Evolutionary conservation across 2,888 invertebrate species (phyloP).

Genomic region (Protophormia terraenovae): DNA sequence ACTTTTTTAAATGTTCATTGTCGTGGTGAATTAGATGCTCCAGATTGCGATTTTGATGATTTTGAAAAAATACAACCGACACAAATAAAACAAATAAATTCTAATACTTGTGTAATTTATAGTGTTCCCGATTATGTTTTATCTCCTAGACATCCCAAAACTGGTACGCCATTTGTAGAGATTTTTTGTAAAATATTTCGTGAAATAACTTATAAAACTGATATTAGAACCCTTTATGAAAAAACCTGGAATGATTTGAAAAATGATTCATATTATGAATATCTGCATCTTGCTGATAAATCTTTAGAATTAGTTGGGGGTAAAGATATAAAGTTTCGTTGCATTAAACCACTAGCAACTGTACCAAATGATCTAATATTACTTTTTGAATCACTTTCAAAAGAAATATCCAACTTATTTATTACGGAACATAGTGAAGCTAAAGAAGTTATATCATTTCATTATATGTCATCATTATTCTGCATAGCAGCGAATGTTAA

Average conservation of each 20-base stretch:
- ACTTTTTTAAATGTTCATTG: conserved; percentile 10
- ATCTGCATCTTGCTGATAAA: not conserved
- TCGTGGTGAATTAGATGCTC: conserved; percentile 16
- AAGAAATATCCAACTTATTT: too few species aligned
- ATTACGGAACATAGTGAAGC: too few species aligned
- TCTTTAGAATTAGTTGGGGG: conserved; percentile 12
- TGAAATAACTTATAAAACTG: not conserved
- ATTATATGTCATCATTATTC: too few species aligned
- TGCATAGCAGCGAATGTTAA: too few species aligned
- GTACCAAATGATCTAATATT: not conserved
- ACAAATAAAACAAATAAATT: not conserved
- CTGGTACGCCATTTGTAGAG: conserved; percentile 18
- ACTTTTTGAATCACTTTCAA: not conserved
- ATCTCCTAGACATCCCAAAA: not conserved
- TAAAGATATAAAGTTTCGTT: not conserved
- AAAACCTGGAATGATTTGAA: not conserved
- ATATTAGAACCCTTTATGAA: not conserved
- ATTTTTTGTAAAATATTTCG: conserved; percentile 31
- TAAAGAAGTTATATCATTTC: too few species aligned
- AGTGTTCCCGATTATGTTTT: conserved; percentile 15
- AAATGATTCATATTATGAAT: not conserved
- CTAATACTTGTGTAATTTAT: conserved; percentile 2
- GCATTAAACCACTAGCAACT: not conserved
- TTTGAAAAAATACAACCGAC: conserved; percentile 21
- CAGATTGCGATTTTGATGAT: not conserved